Percentiles rank a stretch among this genome's conserved stretches.
These are phyloP conservation scores for Pristiophorus japonicus DNA, from an alignment of 2,113 vertebrate genomes.

Conservation along the genomic window DNA sequence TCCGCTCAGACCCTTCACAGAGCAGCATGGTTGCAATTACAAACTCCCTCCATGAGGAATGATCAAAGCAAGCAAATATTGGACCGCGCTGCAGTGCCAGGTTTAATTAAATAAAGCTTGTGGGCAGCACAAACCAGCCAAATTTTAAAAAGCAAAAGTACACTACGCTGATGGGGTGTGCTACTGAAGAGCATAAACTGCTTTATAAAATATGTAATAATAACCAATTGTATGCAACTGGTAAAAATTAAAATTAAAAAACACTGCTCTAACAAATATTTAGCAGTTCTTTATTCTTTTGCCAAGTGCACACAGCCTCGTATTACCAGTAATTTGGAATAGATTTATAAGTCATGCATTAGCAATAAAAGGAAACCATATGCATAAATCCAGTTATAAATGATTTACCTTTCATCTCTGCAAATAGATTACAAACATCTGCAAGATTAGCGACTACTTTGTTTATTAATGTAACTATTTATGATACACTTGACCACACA, in stretches of 20 bases:
- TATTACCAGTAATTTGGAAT: slow-evolving; percentile 34
- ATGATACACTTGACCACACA: slow-evolving; percentile 25
- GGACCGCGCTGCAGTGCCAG: background rate
- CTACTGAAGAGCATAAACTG: background rate
- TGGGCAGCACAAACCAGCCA: background rate
- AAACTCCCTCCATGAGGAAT: background rate
- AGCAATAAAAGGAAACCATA: slow-evolving; percentile 31
- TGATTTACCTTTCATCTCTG: slow-evolving; percentile 48
- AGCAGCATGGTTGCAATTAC: background rate
- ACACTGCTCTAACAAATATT: slow-evolving; percentile 4
- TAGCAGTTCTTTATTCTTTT: slow-evolving; percentile 23
- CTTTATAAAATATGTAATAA: background rate
- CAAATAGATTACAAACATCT: slow-evolving; percentile 58
- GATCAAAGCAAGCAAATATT: background rate
- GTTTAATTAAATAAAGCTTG: background rate
- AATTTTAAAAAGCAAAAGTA: background rate
- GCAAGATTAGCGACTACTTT: slow-evolving; percentile 39
- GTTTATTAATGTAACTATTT: slow-evolving; percentile 32
- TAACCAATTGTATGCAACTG: background rate
- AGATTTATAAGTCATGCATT: slow-evolving; percentile 33
- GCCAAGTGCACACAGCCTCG: slow-evolving; percentile 11
- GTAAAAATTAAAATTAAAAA: background rate
- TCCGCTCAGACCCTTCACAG: background rate
- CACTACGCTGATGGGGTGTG: background rate
- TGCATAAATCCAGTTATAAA: slow-evolving; percentile 29